Evolutionary conservation across 2,797 vertebrate species (phyloP).

Genomic region (Acanthopagrus latus): DNA sequence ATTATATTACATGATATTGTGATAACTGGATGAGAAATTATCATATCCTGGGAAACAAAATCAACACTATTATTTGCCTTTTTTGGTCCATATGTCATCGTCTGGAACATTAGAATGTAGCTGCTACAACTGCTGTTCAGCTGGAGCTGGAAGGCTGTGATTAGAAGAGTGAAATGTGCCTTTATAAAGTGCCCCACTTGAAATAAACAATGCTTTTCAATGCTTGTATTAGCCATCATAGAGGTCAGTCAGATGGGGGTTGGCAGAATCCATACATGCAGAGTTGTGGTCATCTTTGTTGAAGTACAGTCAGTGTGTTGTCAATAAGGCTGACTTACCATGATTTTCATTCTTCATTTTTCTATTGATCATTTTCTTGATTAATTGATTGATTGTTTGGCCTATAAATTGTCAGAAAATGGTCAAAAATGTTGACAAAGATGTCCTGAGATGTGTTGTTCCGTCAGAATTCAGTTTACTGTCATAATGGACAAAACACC

Average conservation of each 20-base stretch:
- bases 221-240: background rate
- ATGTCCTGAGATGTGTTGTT: too few relatives aligned
- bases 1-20: conserved; percentile 7
- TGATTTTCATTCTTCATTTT: too few relatives aligned
- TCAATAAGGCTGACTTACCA: background rate
- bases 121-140: background rate
- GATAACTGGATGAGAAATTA: background rate
- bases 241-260: background rate
- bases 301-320: background rate
- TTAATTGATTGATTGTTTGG: too few relatives aligned
- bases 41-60: background rate
- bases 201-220: background rate
- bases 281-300: background rate
- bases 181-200: background rate
- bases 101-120: background rate
- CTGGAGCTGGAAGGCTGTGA: background rate
- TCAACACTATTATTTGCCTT: background rate
- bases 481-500: too few relatives aligned
- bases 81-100: background rate
- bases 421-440: too few relatives aligned
- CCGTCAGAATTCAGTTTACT: too few relatives aligned
- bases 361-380: too few relatives aligned
- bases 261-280: background rate
- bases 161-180: background rate
- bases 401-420: too few relatives aligned